phyloP scores from a whole-genome alignment of 2,113 vertebrate genomes.

The Stegostoma tigrinum region DNA sequence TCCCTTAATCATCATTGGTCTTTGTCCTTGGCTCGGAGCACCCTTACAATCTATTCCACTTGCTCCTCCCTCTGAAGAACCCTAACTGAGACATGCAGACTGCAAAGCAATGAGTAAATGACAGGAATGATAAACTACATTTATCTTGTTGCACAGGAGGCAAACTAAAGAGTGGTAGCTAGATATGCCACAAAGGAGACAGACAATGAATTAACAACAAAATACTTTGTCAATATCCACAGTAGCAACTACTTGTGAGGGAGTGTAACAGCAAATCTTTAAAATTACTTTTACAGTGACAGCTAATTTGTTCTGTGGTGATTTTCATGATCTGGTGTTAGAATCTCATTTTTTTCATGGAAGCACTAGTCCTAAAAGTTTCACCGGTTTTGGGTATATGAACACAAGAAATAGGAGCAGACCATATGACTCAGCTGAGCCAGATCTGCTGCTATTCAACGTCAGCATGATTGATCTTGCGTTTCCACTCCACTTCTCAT shows the following conservation, averaged over 20 bases:
- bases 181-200: neutral
- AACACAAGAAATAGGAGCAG: neutral
- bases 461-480: neutral
- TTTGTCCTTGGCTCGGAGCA: too few relatives aligned
- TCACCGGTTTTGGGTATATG: neutral
- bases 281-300: neutral
- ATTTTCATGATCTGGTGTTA: neutral
- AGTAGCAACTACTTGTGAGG: neutral
- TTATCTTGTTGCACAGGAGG: neutral
- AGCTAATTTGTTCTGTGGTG: neutral
- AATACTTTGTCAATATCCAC: neutral
- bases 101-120: neutral
- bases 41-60: too few relatives aligned
- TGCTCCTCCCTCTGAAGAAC: neutral
- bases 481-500: neutral
- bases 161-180: neutral
- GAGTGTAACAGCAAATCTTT: neutral
- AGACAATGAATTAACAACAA: neutral
- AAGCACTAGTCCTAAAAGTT: neutral
- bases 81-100: neutral
- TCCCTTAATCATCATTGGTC: too few relatives aligned
- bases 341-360: neutral
- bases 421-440: neutral
- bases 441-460: neutral
- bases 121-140: neutral